Conservation (phyloP, 2,113 vertebrate species). For the Tetrax tetrax region DNA sequence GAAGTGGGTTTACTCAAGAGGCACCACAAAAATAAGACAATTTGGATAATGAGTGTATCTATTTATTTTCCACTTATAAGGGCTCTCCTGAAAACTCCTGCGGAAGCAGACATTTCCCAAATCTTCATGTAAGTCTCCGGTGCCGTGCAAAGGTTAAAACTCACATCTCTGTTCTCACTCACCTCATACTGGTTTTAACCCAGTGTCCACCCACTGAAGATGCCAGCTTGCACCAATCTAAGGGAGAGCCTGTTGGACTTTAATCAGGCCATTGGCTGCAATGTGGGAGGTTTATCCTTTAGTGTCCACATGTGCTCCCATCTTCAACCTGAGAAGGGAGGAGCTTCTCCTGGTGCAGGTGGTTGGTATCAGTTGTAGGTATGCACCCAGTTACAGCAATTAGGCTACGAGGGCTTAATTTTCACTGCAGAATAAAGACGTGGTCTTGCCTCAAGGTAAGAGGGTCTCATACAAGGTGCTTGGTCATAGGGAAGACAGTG, state of each 20-base stretch:
- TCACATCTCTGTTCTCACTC: not conserved
- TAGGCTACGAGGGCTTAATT: accelerated
- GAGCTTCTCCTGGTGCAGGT: not conserved
- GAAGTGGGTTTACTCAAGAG: conserved; percentile 64
- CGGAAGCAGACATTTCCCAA: conserved; percentile 6
- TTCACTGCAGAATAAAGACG: not conserved
- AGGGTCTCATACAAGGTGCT: not conserved
- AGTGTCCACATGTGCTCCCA: accelerated
- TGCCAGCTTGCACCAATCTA: not conserved
- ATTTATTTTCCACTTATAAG: conserved; percentile 31
- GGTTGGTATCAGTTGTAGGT: not conserved
- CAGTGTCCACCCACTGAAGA: not conserved
- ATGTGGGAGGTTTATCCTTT: not conserved
- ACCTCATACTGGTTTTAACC: not conserved
- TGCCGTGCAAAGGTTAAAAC: not conserved
- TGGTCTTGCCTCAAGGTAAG: not conserved
- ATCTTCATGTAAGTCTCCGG: accelerated
- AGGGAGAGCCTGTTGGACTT: not conserved
- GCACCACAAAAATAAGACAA: conserved; percentile 48
- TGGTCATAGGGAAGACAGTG: not conserved
- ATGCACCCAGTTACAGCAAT: not conserved
- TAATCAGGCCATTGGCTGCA: not conserved
- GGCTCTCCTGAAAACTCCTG: conserved; percentile 28
- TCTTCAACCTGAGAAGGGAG: not conserved
- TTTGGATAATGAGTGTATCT: conserved; percentile 35